Conservation (phyloP, 2,797 vertebrate species). For the Myotis findleyi region DNA sequence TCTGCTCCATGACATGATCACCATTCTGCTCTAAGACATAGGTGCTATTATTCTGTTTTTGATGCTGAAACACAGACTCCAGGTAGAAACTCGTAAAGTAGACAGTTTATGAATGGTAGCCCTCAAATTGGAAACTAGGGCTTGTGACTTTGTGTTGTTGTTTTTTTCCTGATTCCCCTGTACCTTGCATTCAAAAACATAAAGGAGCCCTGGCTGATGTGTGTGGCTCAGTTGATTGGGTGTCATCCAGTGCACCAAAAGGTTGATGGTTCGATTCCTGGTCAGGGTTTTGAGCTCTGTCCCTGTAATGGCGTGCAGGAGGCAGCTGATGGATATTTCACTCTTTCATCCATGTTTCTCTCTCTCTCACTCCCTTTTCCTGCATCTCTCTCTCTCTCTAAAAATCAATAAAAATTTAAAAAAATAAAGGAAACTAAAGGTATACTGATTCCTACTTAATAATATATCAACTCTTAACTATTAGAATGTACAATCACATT, state of each 20-base stretch:
- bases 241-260: too few species aligned
- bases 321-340: too few species aligned
- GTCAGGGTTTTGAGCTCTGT: too few species aligned
- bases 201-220: not conserved
- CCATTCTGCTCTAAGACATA: not conserved
- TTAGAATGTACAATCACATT: not conserved
- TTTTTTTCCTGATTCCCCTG: not conserved
- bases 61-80: not conserved
- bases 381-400: too few species aligned
- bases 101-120: not conserved
- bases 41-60: not conserved
- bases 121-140: not conserved
- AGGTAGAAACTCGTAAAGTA: not conserved
- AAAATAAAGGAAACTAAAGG: slow-evolving; percentile 13
- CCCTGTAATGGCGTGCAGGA: too few species aligned
- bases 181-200: slow-evolving; percentile 36
- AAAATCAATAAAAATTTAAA: not conserved
- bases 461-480: not conserved
- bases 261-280: too few species aligned
- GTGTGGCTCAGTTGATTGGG: too few species aligned
- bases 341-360: too few species aligned
- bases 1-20: not conserved
- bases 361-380: too few species aligned
- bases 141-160: not conserved
- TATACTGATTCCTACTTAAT: not conserved